Conservation (phyloP, 2,888 invertebrate species). For the Agrotis exclamationis region DNA sequence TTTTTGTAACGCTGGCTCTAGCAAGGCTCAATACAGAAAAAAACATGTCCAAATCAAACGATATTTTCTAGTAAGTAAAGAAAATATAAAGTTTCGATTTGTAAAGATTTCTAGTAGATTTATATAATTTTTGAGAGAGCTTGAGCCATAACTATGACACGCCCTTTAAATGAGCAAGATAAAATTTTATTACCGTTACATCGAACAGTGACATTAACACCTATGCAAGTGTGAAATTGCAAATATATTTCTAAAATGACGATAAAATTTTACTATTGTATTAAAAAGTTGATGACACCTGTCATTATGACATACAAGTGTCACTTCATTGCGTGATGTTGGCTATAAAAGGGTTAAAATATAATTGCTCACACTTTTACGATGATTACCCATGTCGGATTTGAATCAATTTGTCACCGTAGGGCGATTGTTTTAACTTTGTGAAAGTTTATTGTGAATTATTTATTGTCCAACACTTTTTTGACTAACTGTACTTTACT, state of each 20-base stretch:
- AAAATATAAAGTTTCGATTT: neutral
- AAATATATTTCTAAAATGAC: slow-evolving; percentile 36
- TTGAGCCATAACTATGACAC: neutral
- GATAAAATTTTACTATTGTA: slow-evolving; percentile 32
- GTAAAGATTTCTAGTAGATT: neutral
- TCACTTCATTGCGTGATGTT: slow-evolving; percentile 34
- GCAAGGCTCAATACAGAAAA: no score
- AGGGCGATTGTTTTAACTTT: slow-evolving; percentile 57
- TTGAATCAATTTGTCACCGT: slow-evolving; percentile 74
- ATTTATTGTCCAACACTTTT: slow-evolving; percentile 50
- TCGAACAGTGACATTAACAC: slow-evolving; percentile 39
- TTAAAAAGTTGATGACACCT: slow-evolving; percentile 41
- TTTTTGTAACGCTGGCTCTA: neutral
- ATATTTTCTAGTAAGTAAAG: neutral
- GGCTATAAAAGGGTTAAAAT: slow-evolving; percentile 45
- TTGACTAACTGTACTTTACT: slow-evolving; percentile 56
- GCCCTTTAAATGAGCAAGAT: slow-evolving; percentile 15
- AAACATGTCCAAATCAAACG: no score
- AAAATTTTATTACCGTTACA: slow-evolving; percentile 17
- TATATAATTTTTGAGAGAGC: slow-evolving; percentile 28
- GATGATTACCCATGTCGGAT: slow-evolving; percentile 52
- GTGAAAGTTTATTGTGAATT: slow-evolving; percentile 59
- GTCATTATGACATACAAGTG: slow-evolving; percentile 33
- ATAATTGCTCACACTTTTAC: slow-evolving; percentile 56
- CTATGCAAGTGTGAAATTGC: slow-evolving; percentile 31